Evolutionary conservation across 2,113 vertebrate species (phyloP), one percentile per base, ranked within the genome.

Genomic region (Percopsis transmontana): DNA sequence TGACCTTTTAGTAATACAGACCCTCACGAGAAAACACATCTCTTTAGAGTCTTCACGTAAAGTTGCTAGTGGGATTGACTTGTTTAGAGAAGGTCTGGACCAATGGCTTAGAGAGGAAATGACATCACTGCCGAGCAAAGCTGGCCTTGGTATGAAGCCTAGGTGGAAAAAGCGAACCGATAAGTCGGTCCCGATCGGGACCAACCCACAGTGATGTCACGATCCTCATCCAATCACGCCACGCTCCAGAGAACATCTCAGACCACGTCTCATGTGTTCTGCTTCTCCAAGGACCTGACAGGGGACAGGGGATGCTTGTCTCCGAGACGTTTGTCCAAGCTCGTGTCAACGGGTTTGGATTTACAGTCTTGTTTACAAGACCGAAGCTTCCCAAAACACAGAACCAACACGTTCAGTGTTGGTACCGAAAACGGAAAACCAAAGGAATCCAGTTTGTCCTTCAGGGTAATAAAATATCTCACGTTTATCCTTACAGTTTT

Each of bases 1-100:
- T 89, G 87, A 85, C 78, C 80, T 82, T 85, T 91, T 86, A 90
- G 89, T 88, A 89, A 86, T 89, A 82, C 60, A 64, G 85, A 82
- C 74, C 87, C 66, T 57, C 41, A 7, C 58, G 12, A 53, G n/a
- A 44, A 45, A n/a, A 63, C n/a, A n/a, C 63, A 56, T 27, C 40
- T 55, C 63, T 55, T 24, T 18, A 39, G 12, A 12, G 33, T 56
- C 13, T 18, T 19, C 23, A 41, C 21, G 2, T 23, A 15, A 3
- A 14, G 23, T 13, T 14, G 18, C 51, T 58, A n/a, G n/a, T n/a
- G n/a, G n/a, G 21, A 27, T 18, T 44, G 33, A 23, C 14, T 56
- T 56, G 20, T 47, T 66, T 56, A 56, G 44, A 47, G 55, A 48
- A n/a, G 56, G 24, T 68, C 51, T 42, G 40, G 19, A 11, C 19